Conservation (phyloP, 2,888 invertebrate genomes). For the Rugalucina vietnamica region DNA sequence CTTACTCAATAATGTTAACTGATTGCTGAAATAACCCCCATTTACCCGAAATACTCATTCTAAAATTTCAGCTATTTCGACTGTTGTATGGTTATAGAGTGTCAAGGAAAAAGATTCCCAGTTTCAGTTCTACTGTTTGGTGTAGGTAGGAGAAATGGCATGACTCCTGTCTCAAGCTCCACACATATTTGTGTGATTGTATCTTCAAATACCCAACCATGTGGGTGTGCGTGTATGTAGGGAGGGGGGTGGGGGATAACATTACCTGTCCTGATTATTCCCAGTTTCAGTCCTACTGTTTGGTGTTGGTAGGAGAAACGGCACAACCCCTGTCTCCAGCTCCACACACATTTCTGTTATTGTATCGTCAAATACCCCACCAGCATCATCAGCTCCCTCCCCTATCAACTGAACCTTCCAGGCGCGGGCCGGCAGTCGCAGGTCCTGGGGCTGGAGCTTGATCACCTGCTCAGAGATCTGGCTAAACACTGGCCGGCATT, state of each 20-base stretch:
- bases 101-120: constrained; percentile 83
- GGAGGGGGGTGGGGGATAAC: neutral
- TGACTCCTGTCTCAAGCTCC: no score
- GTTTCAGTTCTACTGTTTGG: constrained; percentile 87
- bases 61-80: no score
- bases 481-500: constrained; percentile 87
- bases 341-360: constrained; percentile 89
- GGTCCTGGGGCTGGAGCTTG: constrained; percentile 86
- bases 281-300: constrained; percentile 88
- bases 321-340: constrained; percentile 86
- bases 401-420: constrained; percentile 89
- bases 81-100: neutral
- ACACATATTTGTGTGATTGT: neutral
- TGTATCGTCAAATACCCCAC: constrained; percentile 89
- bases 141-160: no score
- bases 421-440: constrained; percentile 87
- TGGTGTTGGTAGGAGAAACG: constrained; percentile 87
- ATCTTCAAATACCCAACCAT: neutral
- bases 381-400: constrained; percentile 89
- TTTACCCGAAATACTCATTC: no score
- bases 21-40: no score
- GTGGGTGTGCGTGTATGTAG: neutral
- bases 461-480: constrained; percentile 88
- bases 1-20: neutral
- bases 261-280: constrained; percentile 86